These are phyloP conservation scores for Microtus richardsoni DNA, from an alignment of 2,113 vertebrate species.

Conservation along the genomic window DNA sequence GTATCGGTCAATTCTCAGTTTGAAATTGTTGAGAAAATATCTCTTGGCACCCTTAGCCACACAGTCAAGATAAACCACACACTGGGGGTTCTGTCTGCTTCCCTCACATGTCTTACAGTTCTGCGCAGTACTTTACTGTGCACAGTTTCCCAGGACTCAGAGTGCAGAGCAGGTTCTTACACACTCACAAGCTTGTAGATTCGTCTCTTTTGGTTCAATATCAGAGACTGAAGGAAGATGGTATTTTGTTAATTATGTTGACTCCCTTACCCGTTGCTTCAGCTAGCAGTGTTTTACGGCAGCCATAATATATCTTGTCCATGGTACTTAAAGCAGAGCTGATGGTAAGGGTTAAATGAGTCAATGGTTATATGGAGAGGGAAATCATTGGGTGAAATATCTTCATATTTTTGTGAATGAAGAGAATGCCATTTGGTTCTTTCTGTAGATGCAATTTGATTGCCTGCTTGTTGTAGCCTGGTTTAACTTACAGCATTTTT, in stretches of 20 bases:
- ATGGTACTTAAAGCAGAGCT: background rate
- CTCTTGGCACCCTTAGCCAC: background rate
- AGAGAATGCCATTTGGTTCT: background rate
- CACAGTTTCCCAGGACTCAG: background rate
- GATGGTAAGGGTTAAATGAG: background rate
- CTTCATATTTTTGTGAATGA: conserved; percentile 22
- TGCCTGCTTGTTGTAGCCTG: background rate
- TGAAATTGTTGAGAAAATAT: background rate
- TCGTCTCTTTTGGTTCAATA: background rate
- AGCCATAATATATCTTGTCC: background rate
- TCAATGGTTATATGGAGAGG: background rate
- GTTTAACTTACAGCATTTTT: background rate
- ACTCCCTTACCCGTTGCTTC: background rate
- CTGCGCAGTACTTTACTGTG: background rate
- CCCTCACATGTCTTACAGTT: accelerated
- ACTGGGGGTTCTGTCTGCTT: accelerated
- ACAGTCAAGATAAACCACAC: background rate
- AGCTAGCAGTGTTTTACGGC: background rate
- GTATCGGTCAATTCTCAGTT: background rate
- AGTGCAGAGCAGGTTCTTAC: background rate
- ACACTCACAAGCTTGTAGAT: background rate
- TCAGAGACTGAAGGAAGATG: background rate
- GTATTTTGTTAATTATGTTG: background rate
- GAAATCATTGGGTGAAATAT: background rate
- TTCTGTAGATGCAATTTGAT: background rate